Percentiles rank a stretch among this genome's conserved stretches.
Conservation (phyloP, 2,113 vertebrate genomes). For the Semicossyphus pulcher region DNA sequence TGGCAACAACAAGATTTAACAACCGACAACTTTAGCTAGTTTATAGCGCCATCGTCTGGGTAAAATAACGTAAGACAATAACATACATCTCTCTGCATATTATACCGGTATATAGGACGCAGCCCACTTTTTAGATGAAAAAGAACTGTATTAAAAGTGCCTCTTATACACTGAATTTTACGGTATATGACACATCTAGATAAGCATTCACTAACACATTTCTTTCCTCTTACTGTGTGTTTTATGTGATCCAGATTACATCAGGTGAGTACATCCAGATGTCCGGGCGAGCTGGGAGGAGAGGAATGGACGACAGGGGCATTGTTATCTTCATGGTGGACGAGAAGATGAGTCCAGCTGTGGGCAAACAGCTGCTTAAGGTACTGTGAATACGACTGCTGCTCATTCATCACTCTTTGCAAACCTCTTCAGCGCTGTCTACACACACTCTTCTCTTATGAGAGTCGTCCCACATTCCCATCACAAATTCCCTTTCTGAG, state of each 20-base stretch:
- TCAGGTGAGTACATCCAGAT: constrained; percentile 99
- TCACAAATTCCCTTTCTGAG: background rate
- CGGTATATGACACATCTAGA: too few relatives aligned
- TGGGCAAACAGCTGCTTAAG: constrained; percentile 98
- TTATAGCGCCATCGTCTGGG: too few relatives aligned
- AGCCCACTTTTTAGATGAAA: too few relatives aligned
- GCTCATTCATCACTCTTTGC: background rate
- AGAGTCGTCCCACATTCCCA: background rate
- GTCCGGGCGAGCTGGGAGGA: constrained; percentile 96
- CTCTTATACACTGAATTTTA: too few relatives aligned
- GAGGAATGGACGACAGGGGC: constrained; percentile 98
- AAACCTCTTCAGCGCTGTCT: background rate
- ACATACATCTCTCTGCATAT: too few relatives aligned
- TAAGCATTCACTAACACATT: background rate
- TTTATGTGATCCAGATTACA: constrained; percentile 86
- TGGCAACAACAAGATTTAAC: too few relatives aligned
- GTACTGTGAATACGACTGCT: constrained; percentile 66
- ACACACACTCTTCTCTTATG: background rate
- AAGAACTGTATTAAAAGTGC: too few relatives aligned
- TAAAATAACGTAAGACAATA: too few relatives aligned
- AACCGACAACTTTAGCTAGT: too few relatives aligned
- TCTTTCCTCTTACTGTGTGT: constrained; percentile 21
- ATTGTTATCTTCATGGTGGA: constrained; percentile 99
- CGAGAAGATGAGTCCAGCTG: constrained; percentile 97
- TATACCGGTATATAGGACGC: too few relatives aligned